These are phyloP conservation scores for Cercopithecus mitis DNA, from an alignment of 2,797 vertebrate species.

Conservation along the genomic window DNA sequence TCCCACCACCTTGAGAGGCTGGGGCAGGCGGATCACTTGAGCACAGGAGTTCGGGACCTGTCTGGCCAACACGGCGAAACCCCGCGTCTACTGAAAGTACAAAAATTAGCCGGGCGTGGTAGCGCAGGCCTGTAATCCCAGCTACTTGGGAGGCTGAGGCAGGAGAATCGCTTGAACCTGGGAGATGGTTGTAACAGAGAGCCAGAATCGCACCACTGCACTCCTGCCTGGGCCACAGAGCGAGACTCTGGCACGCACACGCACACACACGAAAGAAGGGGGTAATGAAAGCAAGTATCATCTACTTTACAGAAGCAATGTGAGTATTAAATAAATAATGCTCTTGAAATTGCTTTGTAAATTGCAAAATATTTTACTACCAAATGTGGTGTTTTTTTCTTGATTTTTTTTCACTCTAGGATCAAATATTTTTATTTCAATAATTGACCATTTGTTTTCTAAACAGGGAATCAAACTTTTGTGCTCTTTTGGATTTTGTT, in stretches of 20 bases:
- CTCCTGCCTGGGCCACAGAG: neutral
- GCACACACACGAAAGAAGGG: neutral
- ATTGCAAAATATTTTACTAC: slow-evolving; percentile 30
- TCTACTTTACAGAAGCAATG: neutral
- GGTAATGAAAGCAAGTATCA: neutral
- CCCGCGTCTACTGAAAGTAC: neutral
- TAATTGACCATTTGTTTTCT: neutral
- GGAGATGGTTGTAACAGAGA: neutral
- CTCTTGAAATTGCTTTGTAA: neutral
- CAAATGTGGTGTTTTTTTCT: neutral
- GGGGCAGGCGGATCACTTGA: neutral
- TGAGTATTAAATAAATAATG: neutral
- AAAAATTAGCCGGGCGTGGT: neutral
- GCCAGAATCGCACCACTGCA: neutral
- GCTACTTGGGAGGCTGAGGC: neutral
- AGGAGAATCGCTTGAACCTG: neutral
- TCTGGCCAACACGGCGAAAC: neutral
- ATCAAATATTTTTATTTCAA: neutral
- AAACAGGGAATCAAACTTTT: neutral
- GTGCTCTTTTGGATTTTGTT: neutral
- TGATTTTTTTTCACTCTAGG: neutral
- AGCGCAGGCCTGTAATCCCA: neutral
- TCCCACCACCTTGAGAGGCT: neutral
- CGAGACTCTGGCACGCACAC: neutral
- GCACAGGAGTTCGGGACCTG: neutral